These are phyloP conservation scores for Drepanosiphum platanoidis DNA, from an alignment of 2,888 invertebrate genomes.

Conservation along the genomic window DNA sequence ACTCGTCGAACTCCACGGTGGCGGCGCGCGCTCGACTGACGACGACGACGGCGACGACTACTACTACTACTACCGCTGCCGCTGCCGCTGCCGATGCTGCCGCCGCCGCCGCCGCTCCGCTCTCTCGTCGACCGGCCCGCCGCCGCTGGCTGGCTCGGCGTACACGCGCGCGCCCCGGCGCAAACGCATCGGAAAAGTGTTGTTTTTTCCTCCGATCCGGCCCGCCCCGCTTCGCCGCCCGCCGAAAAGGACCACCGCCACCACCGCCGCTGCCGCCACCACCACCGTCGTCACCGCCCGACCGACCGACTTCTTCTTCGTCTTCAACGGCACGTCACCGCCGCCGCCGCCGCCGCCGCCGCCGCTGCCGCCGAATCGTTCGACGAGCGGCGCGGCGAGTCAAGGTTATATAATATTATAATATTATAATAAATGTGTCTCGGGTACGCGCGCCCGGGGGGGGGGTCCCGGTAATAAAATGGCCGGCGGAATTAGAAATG, in stretches of 20 bases:
- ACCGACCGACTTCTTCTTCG: background rate
- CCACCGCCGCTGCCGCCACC: background rate
- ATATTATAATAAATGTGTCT: conserved; percentile 9
- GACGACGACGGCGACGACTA: conserved; percentile 32
- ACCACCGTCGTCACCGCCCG: background rate
- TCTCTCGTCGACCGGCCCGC: conserved; percentile 7
- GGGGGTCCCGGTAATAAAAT: too few relatives aligned
- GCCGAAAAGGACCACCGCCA: background rate
- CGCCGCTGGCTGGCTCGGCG: background rate
- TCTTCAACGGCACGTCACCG: background rate
- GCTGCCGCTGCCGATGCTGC: background rate
- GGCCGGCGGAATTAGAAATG: too few relatives aligned
- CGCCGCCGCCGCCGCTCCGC: conserved; percentile 7
- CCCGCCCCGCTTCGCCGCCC: background rate
- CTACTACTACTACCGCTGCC: background rate
- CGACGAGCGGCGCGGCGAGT: conserved; percentile 4
- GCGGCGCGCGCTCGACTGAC: conserved; percentile 56
- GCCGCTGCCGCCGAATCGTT: conserved; percentile 5
- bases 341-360: too few relatives aligned
- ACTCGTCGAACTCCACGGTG: conserved; percentile 61
- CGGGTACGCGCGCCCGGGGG: too few relatives aligned
- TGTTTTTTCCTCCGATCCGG: conserved; percentile 41
- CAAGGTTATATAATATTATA: conserved; percentile 37
- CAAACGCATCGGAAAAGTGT: conserved; percentile 54
- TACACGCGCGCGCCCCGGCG: conserved; percentile 12